A percentile compares a stretch with the other conserved stretches of the same genome.
Evolutionary conservation across 2,888 invertebrate species (phyloP).

Genomic region (Mamestra brassicae): DNA sequence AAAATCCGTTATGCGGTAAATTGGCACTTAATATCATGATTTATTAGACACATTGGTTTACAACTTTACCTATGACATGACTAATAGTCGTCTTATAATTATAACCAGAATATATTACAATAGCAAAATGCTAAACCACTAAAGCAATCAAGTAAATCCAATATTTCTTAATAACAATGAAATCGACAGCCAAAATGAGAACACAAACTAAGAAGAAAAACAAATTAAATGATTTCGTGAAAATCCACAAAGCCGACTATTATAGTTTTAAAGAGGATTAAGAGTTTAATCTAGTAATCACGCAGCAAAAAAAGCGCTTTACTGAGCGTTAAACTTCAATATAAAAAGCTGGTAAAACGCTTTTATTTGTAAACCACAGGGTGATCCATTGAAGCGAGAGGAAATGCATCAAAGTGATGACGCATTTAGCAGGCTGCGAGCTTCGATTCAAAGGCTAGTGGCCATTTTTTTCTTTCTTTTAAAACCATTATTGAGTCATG

Average conservation of each 20-base stretch:
- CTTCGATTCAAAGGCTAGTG: constrained; percentile 33
- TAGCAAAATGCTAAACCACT: background rate
- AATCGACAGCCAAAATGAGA: background rate
- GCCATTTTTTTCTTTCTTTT: constrained; percentile 18
- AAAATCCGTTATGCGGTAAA: constrained; percentile 7
- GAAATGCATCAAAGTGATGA: constrained; percentile 48
- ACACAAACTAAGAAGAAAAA: constrained; percentile 12
- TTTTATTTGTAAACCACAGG: constrained; percentile 36
- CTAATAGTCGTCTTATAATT: background rate
- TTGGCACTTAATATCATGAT: constrained; percentile 15
- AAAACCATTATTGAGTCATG: constrained; percentile 49
- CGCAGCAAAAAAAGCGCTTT: constrained; percentile 24
- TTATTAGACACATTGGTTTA: constrained; percentile 20
- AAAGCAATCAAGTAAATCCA: background rate
- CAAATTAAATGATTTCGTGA: constrained; percentile 30
- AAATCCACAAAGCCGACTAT: constrained; percentile 13
- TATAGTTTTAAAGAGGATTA: constrained; percentile 37
- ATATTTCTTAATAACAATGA: constrained; percentile 1
- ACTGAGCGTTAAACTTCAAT: constrained; percentile 26
- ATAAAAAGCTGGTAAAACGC: constrained; percentile 32
- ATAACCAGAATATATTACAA: background rate
- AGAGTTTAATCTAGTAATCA: constrained; percentile 38
- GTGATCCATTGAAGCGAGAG: constrained; percentile 51
- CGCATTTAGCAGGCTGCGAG: constrained; percentile 29
- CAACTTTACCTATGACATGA: constrained; percentile 13